Conservation (phyloP, 2,888 invertebrate genomes). For the Torymus texanus region DNA sequence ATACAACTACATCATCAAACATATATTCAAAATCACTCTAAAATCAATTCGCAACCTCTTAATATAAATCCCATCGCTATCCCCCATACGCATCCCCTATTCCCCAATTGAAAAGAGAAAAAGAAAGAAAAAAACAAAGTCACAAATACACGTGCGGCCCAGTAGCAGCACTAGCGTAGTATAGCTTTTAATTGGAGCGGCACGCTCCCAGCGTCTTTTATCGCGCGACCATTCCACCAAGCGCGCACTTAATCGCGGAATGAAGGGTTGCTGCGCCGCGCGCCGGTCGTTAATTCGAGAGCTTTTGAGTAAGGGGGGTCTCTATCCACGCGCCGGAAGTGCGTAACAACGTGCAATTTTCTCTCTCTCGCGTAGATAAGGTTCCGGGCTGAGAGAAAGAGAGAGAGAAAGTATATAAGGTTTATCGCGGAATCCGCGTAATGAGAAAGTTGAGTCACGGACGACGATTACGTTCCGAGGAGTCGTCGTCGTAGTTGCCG, state of each 20-base stretch:
- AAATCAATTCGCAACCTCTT: no score
- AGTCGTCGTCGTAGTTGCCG: slow-evolving; percentile 14
- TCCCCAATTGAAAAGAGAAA: background rate
- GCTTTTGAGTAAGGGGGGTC: slow-evolving; percentile 29
- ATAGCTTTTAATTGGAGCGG: slow-evolving; percentile 49
- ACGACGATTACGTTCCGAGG: background rate
- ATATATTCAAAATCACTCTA: no score
- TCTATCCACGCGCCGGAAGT: slow-evolving; percentile 55
- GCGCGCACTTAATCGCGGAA: slow-evolving; percentile 63
- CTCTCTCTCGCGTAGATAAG: slow-evolving; percentile 57
- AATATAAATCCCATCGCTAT: no score
- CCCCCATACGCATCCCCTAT: background rate
- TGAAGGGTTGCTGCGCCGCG: slow-evolving; percentile 62
- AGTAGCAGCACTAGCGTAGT: no score
- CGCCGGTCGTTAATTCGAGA: slow-evolving; percentile 61
- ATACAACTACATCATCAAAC: no score
- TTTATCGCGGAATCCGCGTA: slow-evolving; percentile 50
- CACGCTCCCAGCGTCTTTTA: slow-evolving; percentile 56
- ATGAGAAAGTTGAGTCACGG: slow-evolving; percentile 50
- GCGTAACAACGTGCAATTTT: slow-evolving; percentile 65
- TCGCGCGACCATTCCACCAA: slow-evolving; percentile 35
- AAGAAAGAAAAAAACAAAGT: slow-evolving; percentile 12
- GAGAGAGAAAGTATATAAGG: background rate
- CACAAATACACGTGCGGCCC: slow-evolving; percentile 4
- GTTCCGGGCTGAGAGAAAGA: background rate